Percentiles rank a stretch among this genome's conserved stretches.
phyloP scores from a whole-genome alignment of 35 echinoderm and acorn worm species.

The Eucidaris tribuloides region DNA sequence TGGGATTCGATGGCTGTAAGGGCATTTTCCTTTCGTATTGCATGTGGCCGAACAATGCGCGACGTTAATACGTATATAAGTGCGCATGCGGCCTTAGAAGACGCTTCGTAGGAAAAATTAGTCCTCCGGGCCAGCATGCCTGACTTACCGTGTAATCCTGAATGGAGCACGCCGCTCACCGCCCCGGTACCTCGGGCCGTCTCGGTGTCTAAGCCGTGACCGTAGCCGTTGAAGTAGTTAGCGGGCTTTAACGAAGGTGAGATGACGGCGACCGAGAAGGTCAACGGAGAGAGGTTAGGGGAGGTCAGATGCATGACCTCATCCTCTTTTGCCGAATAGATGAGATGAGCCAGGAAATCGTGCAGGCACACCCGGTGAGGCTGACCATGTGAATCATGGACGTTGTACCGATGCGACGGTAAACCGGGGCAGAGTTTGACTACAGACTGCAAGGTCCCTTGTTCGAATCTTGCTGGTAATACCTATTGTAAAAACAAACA shows the following conservation, averaged over 20 bases:
- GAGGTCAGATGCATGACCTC: slow-evolving; percentile 23
- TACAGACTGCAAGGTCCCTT: too few species aligned
- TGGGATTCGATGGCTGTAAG: too few species aligned
- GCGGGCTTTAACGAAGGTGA: neutral
- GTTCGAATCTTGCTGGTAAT: too few species aligned
- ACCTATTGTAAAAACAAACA: too few species aligned
- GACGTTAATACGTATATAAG: too few species aligned
- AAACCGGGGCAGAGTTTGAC: too few species aligned
- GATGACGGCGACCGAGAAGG: slow-evolving; percentile 4
- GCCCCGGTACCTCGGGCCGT: neutral
- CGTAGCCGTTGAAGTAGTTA: slow-evolving; percentile 7
- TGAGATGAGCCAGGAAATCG: neutral
- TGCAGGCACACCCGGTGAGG: neutral
- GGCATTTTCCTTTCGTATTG: too few species aligned
- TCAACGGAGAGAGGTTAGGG: too few species aligned
- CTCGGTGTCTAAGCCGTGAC: neutral
- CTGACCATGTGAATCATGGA: neutral
- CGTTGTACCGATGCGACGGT: neutral
- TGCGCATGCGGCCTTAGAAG: too few species aligned
- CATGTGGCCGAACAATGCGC: too few species aligned
- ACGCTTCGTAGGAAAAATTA: too few species aligned
- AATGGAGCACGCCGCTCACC: slow-evolving; percentile 24
- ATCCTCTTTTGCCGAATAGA: neutral
- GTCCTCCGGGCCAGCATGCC: too few species aligned
- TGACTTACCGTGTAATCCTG: slow-evolving; percentile 13